Evolutionary conservation across 2,113 vertebrate genomes (phyloP).

Genomic region (Leucopsar rothschildi): DNA sequence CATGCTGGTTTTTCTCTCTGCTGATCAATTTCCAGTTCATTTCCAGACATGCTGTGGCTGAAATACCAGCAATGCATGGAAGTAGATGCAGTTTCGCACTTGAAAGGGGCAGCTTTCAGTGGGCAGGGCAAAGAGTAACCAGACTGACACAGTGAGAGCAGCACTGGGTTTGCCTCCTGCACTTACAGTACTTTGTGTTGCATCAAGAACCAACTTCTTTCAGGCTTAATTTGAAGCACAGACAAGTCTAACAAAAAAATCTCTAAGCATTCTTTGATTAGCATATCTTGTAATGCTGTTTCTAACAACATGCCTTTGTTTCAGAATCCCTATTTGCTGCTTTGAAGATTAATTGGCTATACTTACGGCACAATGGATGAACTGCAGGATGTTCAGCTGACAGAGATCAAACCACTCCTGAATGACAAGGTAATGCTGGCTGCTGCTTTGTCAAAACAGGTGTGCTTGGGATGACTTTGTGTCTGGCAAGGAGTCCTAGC

Average conservation of each 20-base stretch:
- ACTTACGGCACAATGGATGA: constrained; percentile 82
- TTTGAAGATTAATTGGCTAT: neutral
- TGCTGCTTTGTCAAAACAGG: neutral
- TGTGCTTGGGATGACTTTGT: neutral
- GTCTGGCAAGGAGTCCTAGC: neutral
- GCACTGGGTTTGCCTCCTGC: neutral
- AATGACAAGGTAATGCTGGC: constrained; percentile 85
- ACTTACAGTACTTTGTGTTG: neutral
- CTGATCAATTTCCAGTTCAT: neutral
- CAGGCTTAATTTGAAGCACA: neutral
- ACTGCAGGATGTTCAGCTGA: constrained; percentile 92
- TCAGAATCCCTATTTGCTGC: constrained; percentile 48
- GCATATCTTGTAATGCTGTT: neutral
- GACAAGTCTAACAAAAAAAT: neutral
- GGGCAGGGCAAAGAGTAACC: neutral
- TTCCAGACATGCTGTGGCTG: neutral
- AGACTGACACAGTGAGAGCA: too few species aligned
- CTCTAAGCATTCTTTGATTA: neutral
- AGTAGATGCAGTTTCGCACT: neutral
- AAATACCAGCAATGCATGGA: neutral
- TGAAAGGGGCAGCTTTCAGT: neutral
- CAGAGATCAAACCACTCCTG: constrained; percentile 93
- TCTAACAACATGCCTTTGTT: constrained; percentile 33
- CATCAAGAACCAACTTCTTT: neutral
- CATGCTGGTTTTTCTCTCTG: neutral